These are phyloP conservation scores for Ellobius talpinus DNA, from an alignment of 2,113 vertebrate species.

Conservation along the genomic window DNA sequence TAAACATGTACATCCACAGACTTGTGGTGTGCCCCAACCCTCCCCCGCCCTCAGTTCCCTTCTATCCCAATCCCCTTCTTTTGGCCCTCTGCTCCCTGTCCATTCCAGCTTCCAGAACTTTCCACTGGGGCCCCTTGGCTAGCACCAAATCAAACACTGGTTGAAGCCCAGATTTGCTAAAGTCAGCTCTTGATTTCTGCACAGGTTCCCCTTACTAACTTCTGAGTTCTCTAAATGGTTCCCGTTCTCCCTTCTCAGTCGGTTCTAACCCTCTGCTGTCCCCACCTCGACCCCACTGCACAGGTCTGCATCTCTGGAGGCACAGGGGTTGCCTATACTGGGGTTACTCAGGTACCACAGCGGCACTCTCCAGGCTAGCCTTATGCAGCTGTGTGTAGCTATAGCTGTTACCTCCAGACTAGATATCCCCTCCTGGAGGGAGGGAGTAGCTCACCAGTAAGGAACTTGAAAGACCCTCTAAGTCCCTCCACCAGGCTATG, in stretches of 20 bases:
- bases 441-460: not conserved
- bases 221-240: not conserved
- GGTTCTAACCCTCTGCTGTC: not conserved
- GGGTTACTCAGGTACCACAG: not conserved
- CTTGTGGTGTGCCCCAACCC: not conserved
- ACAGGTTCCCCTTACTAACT: not conserved
- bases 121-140: not conserved
- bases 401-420: not conserved
- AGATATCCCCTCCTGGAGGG: not conserved
- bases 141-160: not conserved
- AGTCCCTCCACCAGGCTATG: not conserved
- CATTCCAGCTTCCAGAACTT: not conserved
- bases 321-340: not conserved
- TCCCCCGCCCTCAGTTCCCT: not conserved
- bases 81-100: not conserved
- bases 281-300: not conserved
- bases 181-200: not conserved
- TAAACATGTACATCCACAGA: not conserved
- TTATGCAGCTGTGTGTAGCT: accelerated
- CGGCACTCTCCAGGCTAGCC: not conserved
- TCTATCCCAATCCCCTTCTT: not conserved
- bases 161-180: not conserved
- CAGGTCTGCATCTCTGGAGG: not conserved
- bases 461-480: not conserved
- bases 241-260: not conserved